These are phyloP conservation scores for Microctenopoma steveboyesi DNA, from an alignment of 2,797 vertebrate species.

Conservation along the genomic window DNA sequence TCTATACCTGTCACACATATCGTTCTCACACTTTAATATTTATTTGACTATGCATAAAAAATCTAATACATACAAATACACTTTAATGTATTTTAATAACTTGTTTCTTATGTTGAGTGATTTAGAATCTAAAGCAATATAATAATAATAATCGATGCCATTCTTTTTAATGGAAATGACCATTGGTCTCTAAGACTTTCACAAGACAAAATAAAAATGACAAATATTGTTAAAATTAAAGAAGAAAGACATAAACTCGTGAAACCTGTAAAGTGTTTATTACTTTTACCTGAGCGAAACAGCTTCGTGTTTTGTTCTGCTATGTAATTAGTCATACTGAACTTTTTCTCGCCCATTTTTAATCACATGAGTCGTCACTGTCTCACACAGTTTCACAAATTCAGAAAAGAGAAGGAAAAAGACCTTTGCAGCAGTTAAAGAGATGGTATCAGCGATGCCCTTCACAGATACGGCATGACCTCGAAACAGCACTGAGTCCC, in stretches of 20 bases:
- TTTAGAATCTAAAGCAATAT: no score
- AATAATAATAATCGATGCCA: no score
- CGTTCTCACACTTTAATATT: no score
- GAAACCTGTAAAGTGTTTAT: no score
- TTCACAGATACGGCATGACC: constrained; percentile 71
- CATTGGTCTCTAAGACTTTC: not conserved
- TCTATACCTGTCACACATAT: no score
- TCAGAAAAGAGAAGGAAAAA: constrained; percentile 55
- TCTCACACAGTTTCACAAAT: constrained; percentile 17
- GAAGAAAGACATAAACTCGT: not conserved
- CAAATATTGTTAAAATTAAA: not conserved
- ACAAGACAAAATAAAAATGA: not conserved
- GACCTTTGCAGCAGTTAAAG: constrained; percentile 61
- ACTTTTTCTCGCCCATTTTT: constrained; percentile 7
- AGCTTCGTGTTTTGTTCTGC: not conserved
- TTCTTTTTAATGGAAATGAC: not conserved
- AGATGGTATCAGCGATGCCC: constrained; percentile 72
- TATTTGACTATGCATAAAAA: no score
- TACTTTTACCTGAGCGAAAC: no score
- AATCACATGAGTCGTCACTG: constrained; percentile 42
- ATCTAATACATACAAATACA: no score
- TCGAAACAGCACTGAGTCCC: constrained; percentile 57
- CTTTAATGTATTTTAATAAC: no score
- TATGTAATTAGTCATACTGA: not conserved
- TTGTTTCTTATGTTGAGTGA: no score